Base-by-base conservation (phyloP, 2,797 vertebrate species). In the Benthosema pterotum region DNA sequence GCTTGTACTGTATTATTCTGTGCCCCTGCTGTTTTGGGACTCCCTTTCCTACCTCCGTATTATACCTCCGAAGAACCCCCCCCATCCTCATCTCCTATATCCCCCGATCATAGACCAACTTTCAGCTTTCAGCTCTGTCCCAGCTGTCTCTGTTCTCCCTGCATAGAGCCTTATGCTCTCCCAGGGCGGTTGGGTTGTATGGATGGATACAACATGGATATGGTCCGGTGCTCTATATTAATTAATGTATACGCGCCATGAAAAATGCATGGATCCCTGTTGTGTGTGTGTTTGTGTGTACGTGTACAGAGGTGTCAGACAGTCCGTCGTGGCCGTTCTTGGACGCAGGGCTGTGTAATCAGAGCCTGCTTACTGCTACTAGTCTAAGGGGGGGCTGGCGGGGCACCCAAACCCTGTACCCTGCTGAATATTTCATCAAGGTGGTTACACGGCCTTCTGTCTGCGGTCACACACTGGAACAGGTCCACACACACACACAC, bases 221-320 rank as follows among this genome's bases (percentile, higher is more conserved):
- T 80, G 49, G 57, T 66, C 62, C 60, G 75, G 67, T 74, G 75
- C 66, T 74, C 83, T 87, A 82, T 87, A 82, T 87, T 88, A 85
- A 90, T 90, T 82, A 80, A 80, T 83, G 79, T 71, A 62, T n/a
- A n/a, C n/a, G n/a, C 51, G 58, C 80, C 77, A 83, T 90, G 83
- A 85, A 89, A 86, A 80, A 86, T 87, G 62, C 71, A 83, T 78
- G 65, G 15, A 1, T 12, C 25, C 38, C 42, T 72, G 43, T 69
- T 63, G 46, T 28, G 19, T 51, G 12, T 4, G 12, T 69, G 57
- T 69, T 1, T 52, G 64, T 32, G 42, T 58, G 60, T 60, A 14
- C 60, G 25, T 48, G 16, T 53, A 38, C 13, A 6, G 42, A 12
- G 11, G 13, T 2, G 55, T 18, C n/a, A n/a, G n/a, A n/a, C n/a